Evolutionary conservation across 2,888 invertebrate genomes (phyloP), one percentile per base, ranked within the genome.

Genomic region (Metalampra italica): DNA sequence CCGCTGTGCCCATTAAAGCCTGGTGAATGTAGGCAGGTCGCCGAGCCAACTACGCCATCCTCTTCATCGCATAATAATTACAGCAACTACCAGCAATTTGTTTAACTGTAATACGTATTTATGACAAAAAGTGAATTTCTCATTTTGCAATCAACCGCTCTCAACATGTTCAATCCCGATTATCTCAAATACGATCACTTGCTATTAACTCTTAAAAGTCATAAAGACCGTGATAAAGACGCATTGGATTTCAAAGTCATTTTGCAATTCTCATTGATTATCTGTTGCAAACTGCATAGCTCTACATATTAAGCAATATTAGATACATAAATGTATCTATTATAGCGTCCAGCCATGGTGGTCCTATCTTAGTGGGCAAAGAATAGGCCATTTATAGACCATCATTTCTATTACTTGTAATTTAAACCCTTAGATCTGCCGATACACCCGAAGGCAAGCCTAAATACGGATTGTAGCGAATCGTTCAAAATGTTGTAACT

Each of bases 401-500:
- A 73, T 75, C 68, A 75, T 80, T 78, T 81, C 66, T 75, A 78
- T 75, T 77, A 72, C 66, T 68, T 67, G 64, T 72, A 70, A 71
- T 78, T 69, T 71, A 68, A 74, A 64, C 63, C 56, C 66, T 63
- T 62, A 67, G 68, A 75, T 75, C 58, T 60, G 50, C 57, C 58
- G 66, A 68, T 64, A 64, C 54, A 64, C 66, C 69, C 60, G 58
- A 50, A 64, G 70, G 67, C 67, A 66, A 57, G 56, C 64, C 66
- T 66, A 66, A 68, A 68, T 66, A 63, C 60, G 60, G 65, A 59
- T 54, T 52, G 56, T 51, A 66, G 62, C 62, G 55, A 66, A 64
- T 64, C 57, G 55, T 49, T 51, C 46, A 45, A 50, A 51, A 39
- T 54, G 49, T 48, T 52, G 45, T 53, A 44, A 46, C 46, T 49